Evolutionary conservation across 64 coral and sea anemone species (phyloP).

Genomic region (Montipora sp.): DNA sequence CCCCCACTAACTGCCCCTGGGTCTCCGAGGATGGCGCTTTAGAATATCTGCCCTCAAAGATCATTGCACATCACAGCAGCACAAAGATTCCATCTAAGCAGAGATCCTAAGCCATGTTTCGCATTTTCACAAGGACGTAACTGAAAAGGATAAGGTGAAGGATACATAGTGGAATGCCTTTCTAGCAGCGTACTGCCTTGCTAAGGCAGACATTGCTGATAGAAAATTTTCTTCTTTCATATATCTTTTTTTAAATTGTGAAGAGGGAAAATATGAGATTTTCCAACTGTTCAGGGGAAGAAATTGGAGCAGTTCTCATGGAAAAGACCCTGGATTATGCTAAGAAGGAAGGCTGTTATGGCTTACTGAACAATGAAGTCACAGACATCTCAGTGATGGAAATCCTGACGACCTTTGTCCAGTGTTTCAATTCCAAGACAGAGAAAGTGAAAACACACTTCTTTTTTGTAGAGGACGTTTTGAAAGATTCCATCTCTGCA

Average conservation of each 20-base stretch:
- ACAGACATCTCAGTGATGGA: slow-evolving; percentile 61
- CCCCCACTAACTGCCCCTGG: too few relatives aligned
- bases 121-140: slow-evolving; percentile 19
- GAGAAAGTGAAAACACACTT: slow-evolving; percentile 62
- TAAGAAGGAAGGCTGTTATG: slow-evolving; percentile 22
- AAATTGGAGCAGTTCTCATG: slow-evolving; percentile 16
- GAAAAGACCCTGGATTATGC: slow-evolving; percentile 1
- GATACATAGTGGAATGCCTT: slow-evolving; percentile 34
- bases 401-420: slow-evolving; percentile 47
- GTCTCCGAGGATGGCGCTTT: not conserved
- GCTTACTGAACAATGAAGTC: slow-evolving; percentile 25
- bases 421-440: slow-evolving; percentile 49
- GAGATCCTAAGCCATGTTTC: not conserved
- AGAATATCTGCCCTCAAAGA: slow-evolving; percentile 59
- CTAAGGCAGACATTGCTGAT: slow-evolving; percentile 43
- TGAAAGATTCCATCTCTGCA: not conserved
- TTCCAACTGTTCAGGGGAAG: slow-evolving; percentile 21
- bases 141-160: slow-evolving; percentile 20
- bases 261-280: slow-evolving; percentile 27
- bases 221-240: slow-evolving; percentile 34
- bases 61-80: slow-evolving; percentile 55
- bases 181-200: slow-evolving; percentile 33
- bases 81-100: slow-evolving; percentile 22
- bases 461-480: slow-evolving; percentile 54
- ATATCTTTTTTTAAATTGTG: slow-evolving; percentile 25